Base-by-base conservation (phyloP, 2,888 invertebrate species). In the Anagyrus pseudococci region DNA sequence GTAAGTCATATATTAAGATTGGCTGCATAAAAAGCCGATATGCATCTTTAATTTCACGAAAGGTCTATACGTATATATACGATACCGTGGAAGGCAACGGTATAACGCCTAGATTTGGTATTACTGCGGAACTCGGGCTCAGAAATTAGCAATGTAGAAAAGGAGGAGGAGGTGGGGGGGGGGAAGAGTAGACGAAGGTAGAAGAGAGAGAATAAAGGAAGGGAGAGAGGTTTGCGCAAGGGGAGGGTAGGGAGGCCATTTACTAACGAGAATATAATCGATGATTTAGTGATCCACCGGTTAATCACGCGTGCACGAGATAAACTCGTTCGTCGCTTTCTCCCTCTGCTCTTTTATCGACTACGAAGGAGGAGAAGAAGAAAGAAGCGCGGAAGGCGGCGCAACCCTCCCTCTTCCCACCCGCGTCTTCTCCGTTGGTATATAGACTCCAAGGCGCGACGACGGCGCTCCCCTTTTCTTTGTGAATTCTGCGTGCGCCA, bases 231-330 rank as follows among this genome's bases (percentile, higher is more conserved):
- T n/a, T n/a, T n/a, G n/a, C n/a, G 10, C 8, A 10, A n/a, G 22
- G 17, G 33, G 41, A 10, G 22, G 46, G 7, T 26, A 2, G 41
- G 40, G 8, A 19, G 29, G 37, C 19, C 46, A 15, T 33, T 47
- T 33, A 44, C 55, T 67, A 67, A 64, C 61, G 67, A 64, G 67
- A 62, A 58, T 62, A 64, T 67, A 67, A 67, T 67, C 67, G 67
- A 64, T 67, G 67, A 67, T 67, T 67, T 67, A 67, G 23, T 54
- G 64, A 22, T 22, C 56, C 29, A 53, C 26, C 64, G 67, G 64
- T 64, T 67, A 67, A 67, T 67, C 67, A 67, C 64, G 64, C 67
- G 67, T 67, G 57, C 56, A 64, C 52, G 49, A 64, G 67, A 67
- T 67, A 67, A 67, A 61, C 63, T 67, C 67, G 64, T 64, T 63